These are phyloP conservation scores for Notechis scutatus DNA, from an alignment of 2,113 vertebrate species.

Conservation along the genomic window DNA sequence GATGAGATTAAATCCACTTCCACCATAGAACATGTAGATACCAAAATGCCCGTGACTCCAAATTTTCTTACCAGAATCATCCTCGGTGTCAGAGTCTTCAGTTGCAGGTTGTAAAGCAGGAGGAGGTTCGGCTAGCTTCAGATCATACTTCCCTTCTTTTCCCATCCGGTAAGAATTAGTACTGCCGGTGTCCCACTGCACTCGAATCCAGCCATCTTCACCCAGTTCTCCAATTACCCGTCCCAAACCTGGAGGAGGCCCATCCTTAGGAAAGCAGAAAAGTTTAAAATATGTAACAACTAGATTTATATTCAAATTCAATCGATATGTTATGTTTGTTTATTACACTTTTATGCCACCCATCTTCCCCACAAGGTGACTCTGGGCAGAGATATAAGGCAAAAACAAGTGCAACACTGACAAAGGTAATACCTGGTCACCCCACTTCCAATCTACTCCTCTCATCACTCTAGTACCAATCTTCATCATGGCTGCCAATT, in stretches of 20 bases:
- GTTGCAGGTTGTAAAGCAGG: constrained; percentile 78
- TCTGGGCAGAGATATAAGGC: not conserved
- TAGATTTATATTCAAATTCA: not conserved
- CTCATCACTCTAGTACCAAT: constrained; percentile 96
- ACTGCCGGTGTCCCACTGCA: constrained; percentile 97
- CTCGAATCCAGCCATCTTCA: constrained; percentile 97
- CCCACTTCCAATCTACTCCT: constrained; percentile 99
- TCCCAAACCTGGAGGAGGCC: constrained; percentile 92
- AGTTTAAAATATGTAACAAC: not conserved
- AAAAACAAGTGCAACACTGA: not conserved
- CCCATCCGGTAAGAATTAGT: constrained; percentile 99
- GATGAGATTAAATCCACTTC: not conserved
- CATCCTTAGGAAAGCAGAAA: constrained; percentile 76
- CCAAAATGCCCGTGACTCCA: not conserved
- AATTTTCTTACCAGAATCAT: constrained; percentile 83
- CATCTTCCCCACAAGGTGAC: not conserved
- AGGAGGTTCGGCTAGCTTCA: constrained; percentile 90
- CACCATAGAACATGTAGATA: not conserved
- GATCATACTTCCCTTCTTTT: constrained; percentile 96
- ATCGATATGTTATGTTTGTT: not conserved
- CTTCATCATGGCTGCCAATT: constrained; percentile 98
- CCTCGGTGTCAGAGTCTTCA: constrained; percentile 94
- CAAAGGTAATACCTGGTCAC: constrained; percentile 83
- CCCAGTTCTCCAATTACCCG: constrained; percentile 95
- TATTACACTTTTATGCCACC: not conserved